phyloP scores from a whole-genome alignment of 2,888 invertebrate species.

The Eulithis prunata region DNA sequence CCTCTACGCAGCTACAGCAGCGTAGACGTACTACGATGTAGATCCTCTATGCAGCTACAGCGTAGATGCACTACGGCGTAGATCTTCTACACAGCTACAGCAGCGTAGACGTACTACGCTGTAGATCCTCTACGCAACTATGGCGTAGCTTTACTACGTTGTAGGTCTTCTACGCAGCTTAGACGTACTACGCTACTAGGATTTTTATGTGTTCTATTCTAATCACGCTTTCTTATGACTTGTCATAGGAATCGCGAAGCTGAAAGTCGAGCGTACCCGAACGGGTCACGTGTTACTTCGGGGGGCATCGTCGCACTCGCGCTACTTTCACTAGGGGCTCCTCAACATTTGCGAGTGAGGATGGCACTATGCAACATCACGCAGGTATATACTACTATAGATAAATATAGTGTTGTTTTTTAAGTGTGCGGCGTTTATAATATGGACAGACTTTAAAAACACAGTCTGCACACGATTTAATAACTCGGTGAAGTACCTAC shows the following conservation, averaged over 20 bases:
- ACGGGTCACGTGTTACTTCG: constrained; percentile 85
- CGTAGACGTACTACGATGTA: too few species aligned
- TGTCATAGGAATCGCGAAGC: constrained; percentile 76
- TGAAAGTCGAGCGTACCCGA: constrained; percentile 89
- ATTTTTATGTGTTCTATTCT: too few species aligned
- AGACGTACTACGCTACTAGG: not conserved
- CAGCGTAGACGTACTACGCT: not conserved
- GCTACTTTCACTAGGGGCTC: constrained; percentile 86
- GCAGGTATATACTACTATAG: constrained; percentile 63
- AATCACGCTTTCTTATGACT: not conserved
- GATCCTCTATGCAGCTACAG: not conserved
- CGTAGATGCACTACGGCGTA: not conserved
- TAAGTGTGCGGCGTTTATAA: too few species aligned
- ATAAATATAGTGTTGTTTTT: too few species aligned
- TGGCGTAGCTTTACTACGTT: not conserved
- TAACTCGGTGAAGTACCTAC: too few species aligned
- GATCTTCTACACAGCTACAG: not conserved
- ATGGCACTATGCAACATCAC: constrained; percentile 80
- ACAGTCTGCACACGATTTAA: too few species aligned
- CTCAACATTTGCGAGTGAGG: constrained; percentile 78
- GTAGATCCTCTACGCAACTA: not conserved
- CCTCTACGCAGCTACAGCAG: too few species aligned
- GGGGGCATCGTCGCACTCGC: constrained; percentile 89
- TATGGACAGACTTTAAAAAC: too few species aligned
- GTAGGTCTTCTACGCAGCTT: not conserved